Evolutionary conservation across 1,140 invertebrate genomes (phyloP), one percentile per base, ranked within the genome.

Genomic region (Arion vulgaris): DNA sequence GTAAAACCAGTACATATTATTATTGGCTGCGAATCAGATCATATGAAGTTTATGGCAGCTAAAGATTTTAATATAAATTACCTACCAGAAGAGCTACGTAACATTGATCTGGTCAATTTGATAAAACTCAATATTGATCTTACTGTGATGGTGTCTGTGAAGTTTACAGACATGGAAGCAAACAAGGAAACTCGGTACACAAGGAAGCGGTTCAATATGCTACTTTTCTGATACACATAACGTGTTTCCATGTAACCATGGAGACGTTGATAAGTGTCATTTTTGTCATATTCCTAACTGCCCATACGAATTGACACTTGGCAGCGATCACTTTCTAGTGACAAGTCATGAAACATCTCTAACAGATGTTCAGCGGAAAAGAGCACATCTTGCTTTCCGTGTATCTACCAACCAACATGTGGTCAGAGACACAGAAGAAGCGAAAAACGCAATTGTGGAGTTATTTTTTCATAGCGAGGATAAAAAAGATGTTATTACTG

Each of bases 151-250:
- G 28, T 69, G 4, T 7, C 15, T 69, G 68, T 69, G 1, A 38
- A 34, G 2, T n/a, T 34, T 28, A 28, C n/a, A 69, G n/a, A 34
- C n/a, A 11, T 2, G 32, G 26, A 34, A 69, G 13, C 68, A 69
- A n/a, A 69, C 15, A 36, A 15, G 4, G 15, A 69, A 23, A 13
- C 15, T 17, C 2, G 36, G 15, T 28, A 38, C 1, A 34, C 26
- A 17, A 2, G 68, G 68, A 5, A 69, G 68, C 23, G 68, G 68
- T 69, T 69, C 68, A 23, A 38, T 69, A 36, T 69, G 68, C 36
- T 69, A 69, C 36, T 69, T 69, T 38, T 69, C 68, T 15, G n/a
- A 69, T 28, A 69, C 68, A 69, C 68, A 69, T 38, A 23, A 69
- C 36, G 4, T 69, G 68, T 69, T 69, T 69, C 68, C 68, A 7